Evolutionary conservation across 1,140 invertebrate species (phyloP).

Genomic region (Coptotermes formosanus): DNA sequence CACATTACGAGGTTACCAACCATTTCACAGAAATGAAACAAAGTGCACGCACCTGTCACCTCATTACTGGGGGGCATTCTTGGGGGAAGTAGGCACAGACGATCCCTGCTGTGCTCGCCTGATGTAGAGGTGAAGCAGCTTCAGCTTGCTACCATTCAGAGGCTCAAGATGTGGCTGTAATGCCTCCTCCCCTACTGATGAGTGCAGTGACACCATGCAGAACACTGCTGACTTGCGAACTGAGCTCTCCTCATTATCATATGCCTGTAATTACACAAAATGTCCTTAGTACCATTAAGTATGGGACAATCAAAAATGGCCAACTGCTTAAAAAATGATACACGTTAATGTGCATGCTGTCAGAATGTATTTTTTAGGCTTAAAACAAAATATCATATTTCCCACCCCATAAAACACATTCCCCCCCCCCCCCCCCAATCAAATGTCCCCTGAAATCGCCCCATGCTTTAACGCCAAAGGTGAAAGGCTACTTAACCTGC

Average conservation of each 20-base stretch:
- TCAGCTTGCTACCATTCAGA: slow-evolving; percentile 82
- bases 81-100: slow-evolving; percentile 32
- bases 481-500: too few relatives aligned
- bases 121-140: slow-evolving; percentile 72
- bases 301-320: too few relatives aligned
- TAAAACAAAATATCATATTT: too few relatives aligned
- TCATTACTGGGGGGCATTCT: slow-evolving; percentile 21
- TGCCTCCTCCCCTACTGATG: slow-evolving; percentile 77
- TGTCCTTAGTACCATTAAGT: neutral
- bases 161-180: slow-evolving; percentile 75
- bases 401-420: too few relatives aligned
- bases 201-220: slow-evolving; percentile 90
- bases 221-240: slow-evolving; percentile 93
- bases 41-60: neutral
- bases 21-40: neutral
- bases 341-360: too few relatives aligned
- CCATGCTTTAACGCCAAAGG: too few relatives aligned
- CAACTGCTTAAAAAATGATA: too few relatives aligned
- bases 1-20: too few relatives aligned
- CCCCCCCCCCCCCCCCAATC: too few relatives aligned
- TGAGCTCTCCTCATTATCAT: slow-evolving; percentile 82
- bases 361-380: too few relatives aligned
- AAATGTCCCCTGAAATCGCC: too few relatives aligned
- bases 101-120: slow-evolving; percentile 53
- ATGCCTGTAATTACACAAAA: slow-evolving; percentile 60